A percentile compares a stretch with the other conserved stretches of the same genome.
phyloP scores from a whole-genome alignment of 2,797 vertebrate genomes.

The Todus mexicanus region DNA sequence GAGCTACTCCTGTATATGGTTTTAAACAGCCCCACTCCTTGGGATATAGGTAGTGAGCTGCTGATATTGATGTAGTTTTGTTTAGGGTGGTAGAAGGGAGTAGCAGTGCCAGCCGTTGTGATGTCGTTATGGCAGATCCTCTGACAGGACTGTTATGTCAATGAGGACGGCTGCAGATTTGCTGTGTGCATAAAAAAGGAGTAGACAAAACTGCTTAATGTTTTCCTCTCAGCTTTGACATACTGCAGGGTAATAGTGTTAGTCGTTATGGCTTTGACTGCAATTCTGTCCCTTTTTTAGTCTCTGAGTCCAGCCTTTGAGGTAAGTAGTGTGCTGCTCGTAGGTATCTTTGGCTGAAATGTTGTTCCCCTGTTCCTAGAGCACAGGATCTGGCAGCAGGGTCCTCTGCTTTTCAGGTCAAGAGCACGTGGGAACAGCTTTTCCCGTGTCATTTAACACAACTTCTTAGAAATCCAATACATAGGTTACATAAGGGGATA shows the following conservation, averaged over 20 bases:
- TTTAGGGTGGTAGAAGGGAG: background rate
- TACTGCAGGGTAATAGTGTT: background rate
- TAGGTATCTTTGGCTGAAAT: background rate
- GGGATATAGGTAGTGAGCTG: background rate
- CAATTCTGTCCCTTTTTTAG: background rate
- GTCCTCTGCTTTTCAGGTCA: background rate
- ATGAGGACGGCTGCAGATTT: background rate
- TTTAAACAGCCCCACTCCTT: background rate
- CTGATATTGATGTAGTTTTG: background rate
- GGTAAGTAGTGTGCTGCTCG: background rate
- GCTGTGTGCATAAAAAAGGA: background rate
- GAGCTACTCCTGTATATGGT: background rate
- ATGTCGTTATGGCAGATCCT: background rate
- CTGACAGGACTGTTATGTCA: background rate
- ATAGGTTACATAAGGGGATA: background rate
- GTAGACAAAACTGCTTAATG: background rate
- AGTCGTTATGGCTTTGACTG: background rate
- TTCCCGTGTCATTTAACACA: background rate
- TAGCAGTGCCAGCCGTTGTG: background rate
- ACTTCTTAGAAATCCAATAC: slow-evolving; percentile 5
- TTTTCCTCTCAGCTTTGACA: rapidly evolving
- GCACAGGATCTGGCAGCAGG: background rate
- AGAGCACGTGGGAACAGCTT: background rate
- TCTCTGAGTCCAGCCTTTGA: background rate
- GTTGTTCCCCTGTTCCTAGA: background rate